Evolutionary conservation across 2,888 invertebrate species (phyloP).

Genomic region (Yponomeuta cagnagella): DNA sequence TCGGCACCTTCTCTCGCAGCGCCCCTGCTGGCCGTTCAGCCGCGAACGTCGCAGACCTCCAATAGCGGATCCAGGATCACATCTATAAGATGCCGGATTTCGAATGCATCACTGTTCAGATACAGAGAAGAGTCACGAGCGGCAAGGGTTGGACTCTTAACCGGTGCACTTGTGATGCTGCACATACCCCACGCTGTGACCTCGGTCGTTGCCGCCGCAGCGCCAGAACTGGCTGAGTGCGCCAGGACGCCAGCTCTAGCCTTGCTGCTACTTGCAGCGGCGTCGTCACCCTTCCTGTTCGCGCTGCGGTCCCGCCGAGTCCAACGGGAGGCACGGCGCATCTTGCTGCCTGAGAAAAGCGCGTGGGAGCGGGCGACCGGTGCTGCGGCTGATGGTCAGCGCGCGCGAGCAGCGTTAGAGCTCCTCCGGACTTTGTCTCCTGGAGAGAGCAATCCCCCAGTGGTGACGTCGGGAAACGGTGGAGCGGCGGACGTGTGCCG

Average conservation of each 20-base stretch:
- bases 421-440: conserved; percentile 61
- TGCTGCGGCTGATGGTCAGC: conserved; percentile 68
- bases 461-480: conserved; percentile 46
- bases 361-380: conserved; percentile 72
- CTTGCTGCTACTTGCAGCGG: conserved; percentile 77
- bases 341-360: conserved; percentile 58
- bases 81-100: conserved; percentile 85
- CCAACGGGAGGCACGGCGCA: conserved; percentile 59
- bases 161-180: conserved; percentile 84
- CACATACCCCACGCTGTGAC: conserved; percentile 79
- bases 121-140: conserved; percentile 93
- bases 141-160: conserved; percentile 81
- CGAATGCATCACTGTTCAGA: conserved; percentile 88
- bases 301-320: conserved; percentile 84
- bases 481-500: conserved; percentile 73
- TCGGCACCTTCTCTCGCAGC: conserved; percentile 70
- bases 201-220: conserved; percentile 48
- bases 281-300: conserved; percentile 84
- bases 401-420: conserved; percentile 61
- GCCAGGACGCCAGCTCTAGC: conserved; percentile 69
- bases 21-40: conserved; percentile 47
- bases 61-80: conserved; percentile 79
- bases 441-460: conserved; percentile 57
- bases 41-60: conserved; percentile 63
- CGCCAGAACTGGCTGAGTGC: conserved; percentile 67